Evolutionary conservation across 2,888 invertebrate species (phyloP).

Genomic region (Nephrotoma guestfalica): DNA sequence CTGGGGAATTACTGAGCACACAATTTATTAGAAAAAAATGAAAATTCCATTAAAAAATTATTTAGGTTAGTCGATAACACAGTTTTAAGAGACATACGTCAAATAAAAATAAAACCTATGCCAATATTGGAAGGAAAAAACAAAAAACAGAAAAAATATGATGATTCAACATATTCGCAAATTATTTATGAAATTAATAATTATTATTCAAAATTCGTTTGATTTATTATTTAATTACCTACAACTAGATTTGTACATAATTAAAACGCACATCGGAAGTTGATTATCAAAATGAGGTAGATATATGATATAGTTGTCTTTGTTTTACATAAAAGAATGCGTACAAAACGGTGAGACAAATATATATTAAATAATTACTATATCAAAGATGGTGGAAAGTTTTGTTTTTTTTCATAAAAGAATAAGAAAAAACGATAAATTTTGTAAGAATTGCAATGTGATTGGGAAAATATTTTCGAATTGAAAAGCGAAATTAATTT

Average conservation of each 20-base stretch:
- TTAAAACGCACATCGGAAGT: slow-evolving; percentile 2
- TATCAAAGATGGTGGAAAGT: neutral
- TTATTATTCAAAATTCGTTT: neutral
- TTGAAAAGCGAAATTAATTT: neutral
- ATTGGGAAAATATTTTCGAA: neutral
- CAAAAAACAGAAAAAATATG: neutral
- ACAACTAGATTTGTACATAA: neutral
- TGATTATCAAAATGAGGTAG: slow-evolving; percentile 1
- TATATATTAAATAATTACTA: neutral
- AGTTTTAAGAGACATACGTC: neutral
- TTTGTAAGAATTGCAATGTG: neutral
- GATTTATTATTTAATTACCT: neutral
- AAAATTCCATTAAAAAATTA: neutral
- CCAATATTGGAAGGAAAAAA: neutral
- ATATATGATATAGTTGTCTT: neutral
- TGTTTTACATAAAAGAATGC: neutral
- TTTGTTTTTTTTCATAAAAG: neutral
- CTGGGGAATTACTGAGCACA: too few species aligned
- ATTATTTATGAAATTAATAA: neutral
- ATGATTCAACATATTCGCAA: neutral
- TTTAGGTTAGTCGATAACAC: neutral
- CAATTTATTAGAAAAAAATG: too few species aligned
- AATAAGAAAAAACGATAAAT: neutral
- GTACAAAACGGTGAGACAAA: neutral
- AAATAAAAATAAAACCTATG: neutral